These are phyloP conservation scores for Pterobdella sp. DNA, from an alignment of 2,888 invertebrate species.

Conservation along the genomic window DNA sequence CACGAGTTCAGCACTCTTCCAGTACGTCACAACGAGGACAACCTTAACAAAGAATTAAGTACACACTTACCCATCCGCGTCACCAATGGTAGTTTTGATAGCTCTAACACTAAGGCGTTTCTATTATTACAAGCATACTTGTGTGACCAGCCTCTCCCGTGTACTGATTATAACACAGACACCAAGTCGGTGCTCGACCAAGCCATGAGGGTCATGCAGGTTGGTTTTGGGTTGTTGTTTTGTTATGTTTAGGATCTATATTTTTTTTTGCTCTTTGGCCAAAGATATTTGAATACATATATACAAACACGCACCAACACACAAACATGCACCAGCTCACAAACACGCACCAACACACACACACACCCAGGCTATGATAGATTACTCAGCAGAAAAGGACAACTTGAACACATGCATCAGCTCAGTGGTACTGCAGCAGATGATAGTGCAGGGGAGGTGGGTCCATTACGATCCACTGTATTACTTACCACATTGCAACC, in stretches of 20 bases:
- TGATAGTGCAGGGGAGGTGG: conserved; percentile 84
- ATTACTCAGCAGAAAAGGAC: conserved; percentile 79
- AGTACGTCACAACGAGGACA: conserved; percentile 93
- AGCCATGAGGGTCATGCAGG: conserved; percentile 80
- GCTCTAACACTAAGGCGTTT: conserved; percentile 86
- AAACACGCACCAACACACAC: not conserved
- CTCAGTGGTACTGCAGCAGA: conserved; percentile 69
- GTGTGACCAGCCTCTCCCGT: conserved; percentile 71
- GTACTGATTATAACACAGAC: conserved; percentile 89
- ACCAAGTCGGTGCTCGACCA: conserved; percentile 94
- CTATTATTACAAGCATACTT: conserved; percentile 88
- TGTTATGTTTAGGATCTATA: not conserved
- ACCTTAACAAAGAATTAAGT: conserved; percentile 76
- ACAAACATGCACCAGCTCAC: not conserved
- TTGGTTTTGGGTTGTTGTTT: conserved; percentile 7
- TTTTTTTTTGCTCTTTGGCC: not conserved
- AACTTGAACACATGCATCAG: conserved; percentile 75
- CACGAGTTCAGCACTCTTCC: conserved; percentile 85
- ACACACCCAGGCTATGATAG: conserved; percentile 78
- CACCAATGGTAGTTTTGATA: conserved; percentile 69
- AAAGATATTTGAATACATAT: not conserved
- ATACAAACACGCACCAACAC: not conserved
- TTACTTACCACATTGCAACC: conserved; percentile 70
- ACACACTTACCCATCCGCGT: conserved; percentile 67
- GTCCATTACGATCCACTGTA: conserved; percentile 58